Conservation (phyloP, 2,113 vertebrate species). For the Melospiza melodia region DNA sequence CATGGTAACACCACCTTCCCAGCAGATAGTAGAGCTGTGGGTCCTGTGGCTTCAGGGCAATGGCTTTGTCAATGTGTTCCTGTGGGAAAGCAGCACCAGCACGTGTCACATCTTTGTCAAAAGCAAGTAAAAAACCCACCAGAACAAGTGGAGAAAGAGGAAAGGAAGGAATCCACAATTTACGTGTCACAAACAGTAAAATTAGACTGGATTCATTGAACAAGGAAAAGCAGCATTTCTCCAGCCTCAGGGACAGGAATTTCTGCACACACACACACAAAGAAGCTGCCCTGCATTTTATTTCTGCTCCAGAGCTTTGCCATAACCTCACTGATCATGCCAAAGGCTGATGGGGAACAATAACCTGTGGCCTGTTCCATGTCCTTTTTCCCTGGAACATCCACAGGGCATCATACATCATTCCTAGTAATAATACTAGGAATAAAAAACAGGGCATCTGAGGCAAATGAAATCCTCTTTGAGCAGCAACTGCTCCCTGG, state of each 20-base stretch:
- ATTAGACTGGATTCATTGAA: background rate
- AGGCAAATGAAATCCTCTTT: background rate
- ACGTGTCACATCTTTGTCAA: background rate
- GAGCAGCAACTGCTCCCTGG: background rate
- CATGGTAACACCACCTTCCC: conserved; percentile 83
- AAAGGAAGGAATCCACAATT: background rate
- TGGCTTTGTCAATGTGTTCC: conserved; percentile 80
- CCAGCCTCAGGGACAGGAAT: background rate
- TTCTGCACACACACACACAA: background rate
- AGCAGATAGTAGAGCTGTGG: conserved; percentile 75
- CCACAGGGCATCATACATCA: background rate
- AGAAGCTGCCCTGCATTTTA: background rate
- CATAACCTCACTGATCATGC: background rate
- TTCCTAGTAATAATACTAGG: background rate
- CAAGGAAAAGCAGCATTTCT: background rate
- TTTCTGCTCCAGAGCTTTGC: background rate
- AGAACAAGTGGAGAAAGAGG: background rate
- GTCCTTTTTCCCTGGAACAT: background rate
- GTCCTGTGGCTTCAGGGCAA: conserved; percentile 76
- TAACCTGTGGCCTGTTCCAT: accelerated
- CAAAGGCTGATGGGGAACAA: background rate
- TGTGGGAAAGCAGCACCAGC: conserved; percentile 5
- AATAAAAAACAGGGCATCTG: too few relatives aligned
- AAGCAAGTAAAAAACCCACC: background rate
- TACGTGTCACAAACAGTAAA: background rate